Percentiles rank a stretch among this genome's conserved stretches.
These are phyloP conservation scores for Synanthedon vespiformis DNA, from an alignment of 2,888 invertebrate species.

Conservation along the genomic window DNA sequence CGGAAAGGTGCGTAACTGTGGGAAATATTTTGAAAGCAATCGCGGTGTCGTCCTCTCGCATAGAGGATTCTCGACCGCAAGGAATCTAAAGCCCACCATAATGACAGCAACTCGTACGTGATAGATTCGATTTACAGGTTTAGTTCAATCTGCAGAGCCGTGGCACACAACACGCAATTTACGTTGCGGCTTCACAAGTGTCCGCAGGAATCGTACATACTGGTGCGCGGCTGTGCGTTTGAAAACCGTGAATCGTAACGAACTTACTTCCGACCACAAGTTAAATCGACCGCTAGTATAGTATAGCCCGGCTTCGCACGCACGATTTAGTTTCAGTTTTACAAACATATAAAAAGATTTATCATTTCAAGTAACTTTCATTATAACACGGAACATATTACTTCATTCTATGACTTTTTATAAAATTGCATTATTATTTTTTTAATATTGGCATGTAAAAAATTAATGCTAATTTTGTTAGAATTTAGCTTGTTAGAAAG, in stretches of 20 bases:
- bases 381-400: too few species aligned
- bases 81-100: slow-evolving; percentile 44
- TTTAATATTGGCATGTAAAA: too few species aligned
- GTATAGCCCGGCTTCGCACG: too few species aligned
- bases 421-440: too few species aligned
- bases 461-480: too few species aligned
- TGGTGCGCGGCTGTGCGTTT: slow-evolving; percentile 1
- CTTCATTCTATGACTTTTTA: too few species aligned
- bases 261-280: not conserved
- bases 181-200: slow-evolving; percentile 49
- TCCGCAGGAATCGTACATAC: slow-evolving; percentile 30
- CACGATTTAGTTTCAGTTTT: too few species aligned
- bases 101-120: slow-evolving; percentile 51
- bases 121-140: slow-evolving; percentile 66
- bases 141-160: slow-evolving; percentile 44
- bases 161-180: slow-evolving; percentile 46
- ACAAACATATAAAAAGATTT: too few species aligned
- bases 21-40: slow-evolving; percentile 11
- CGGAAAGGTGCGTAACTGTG: slow-evolving; percentile 11
- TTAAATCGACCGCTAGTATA: too few species aligned
- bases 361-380: too few species aligned
- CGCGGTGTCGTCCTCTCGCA: slow-evolving; percentile 12
- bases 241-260: not conserved
- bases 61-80: slow-evolving; percentile 45
- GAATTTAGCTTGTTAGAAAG: too few species aligned